Percentiles rank a stretch among this genome's conserved stretches.
phyloP scores from a whole-genome alignment of 2,888 invertebrate genomes.

The Lasioglossum leucozonium region DNA sequence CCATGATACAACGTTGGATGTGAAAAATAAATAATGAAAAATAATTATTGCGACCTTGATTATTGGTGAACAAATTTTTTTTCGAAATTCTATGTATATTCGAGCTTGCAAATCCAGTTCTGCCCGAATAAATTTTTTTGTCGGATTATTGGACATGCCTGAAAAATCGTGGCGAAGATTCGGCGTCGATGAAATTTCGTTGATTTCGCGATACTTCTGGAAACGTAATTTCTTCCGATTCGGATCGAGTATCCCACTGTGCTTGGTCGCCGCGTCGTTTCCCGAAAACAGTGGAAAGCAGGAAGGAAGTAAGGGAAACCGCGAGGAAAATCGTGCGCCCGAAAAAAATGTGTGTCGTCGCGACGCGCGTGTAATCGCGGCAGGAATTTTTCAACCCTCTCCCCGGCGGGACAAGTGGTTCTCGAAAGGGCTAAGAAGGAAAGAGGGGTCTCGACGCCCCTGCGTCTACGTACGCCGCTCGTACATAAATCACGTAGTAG shows the following conservation, averaged over 20 bases:
- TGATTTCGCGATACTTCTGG: not conserved
- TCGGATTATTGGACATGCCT: no score
- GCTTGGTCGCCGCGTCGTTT: not conserved
- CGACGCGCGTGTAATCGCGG: constrained; percentile 61
- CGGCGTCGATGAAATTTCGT: no score
- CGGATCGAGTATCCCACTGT: not conserved
- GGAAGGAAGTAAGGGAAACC: not conserved
- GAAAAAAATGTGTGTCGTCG: constrained; percentile 57
- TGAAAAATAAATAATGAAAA: no score
- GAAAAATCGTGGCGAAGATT: no score
- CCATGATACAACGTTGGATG: not conserved
- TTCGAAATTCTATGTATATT: no score
- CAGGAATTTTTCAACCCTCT: constrained; percentile 68
- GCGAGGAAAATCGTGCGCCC: constrained; percentile 2
- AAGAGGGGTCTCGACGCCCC: constrained; percentile 72
- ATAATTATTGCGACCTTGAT: not conserved
- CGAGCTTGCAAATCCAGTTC: no score
- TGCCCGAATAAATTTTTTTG: no score
- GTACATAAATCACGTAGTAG: constrained; percentile 82
- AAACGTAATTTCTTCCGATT: not conserved
- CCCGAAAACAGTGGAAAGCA: not conserved
- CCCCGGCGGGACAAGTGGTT: constrained; percentile 65
- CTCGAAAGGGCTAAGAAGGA: constrained; percentile 73
- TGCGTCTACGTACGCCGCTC: constrained; percentile 72
- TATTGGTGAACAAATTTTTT: not conserved